Base-by-base conservation (phyloP, 2,113 vertebrate genomes). In the Chrysochloris asiatica region DNA sequence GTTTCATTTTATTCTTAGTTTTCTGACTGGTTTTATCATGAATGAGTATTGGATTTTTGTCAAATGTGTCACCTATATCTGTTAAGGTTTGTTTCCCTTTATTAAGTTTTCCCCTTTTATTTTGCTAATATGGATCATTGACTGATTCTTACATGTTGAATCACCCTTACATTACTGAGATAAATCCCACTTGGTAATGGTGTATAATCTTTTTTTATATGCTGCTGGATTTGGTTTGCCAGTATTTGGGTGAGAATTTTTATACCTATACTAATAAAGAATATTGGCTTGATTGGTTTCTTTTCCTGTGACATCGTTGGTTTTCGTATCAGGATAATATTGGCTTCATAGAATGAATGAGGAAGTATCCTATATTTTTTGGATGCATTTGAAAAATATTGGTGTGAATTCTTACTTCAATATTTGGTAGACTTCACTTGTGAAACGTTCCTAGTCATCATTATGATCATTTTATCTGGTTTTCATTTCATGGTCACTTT, bases 191-290 rank as follows among this genome's bases (percentile, higher is more conserved):
- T 88, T 79, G 38, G 38, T 83, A 21, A 56, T 73, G 11, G 14
- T 19, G 8, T 67, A 24, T 73, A 30, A 54, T 88, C 9, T 56
- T 22, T 80, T 54, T 67, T 73, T 75, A 59, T 12, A 67, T 16
- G 4, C 2, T 59, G 2, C 8, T 91, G 16, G n/a, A n/a, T 88
- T 79, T n/a, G n/a, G n/a, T n/a, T 89, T 78, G 3, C 30, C 38
- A 78, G 38, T 72, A 83, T 83, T 88, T 71, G 47, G 10, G 67
- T 65, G 61, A 83, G 11, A 7, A 82, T 26, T 72, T 91, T 91
- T 54, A 22, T 38, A 56, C 36, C 3, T 88, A 19, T 48, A 81
- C 79, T 75, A 2, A 41, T 19, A 77, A 67, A 36, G 30, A 33
- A 69, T 67, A 76, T 69, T 82, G 17, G 8, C 59, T 24, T 76